Evolutionary conservation across 2,797 vertebrate genomes (phyloP).

Genomic region (Pampus argenteus): DNA sequence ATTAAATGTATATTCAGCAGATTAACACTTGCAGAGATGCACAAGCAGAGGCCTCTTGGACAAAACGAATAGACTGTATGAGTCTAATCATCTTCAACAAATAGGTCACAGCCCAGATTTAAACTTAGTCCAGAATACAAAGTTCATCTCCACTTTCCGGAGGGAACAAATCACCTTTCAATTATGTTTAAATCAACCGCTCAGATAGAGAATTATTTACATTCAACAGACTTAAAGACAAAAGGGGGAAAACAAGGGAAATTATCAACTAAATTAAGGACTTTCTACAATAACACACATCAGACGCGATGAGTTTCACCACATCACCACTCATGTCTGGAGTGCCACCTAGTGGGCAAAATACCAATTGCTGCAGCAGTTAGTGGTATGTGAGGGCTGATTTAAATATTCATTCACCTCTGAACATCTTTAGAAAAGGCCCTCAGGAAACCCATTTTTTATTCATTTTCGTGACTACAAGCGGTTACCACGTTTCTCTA

Average conservation of each 20-base stretch:
- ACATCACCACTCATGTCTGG: not conserved
- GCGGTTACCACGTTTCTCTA: not conserved
- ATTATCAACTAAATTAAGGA: not conserved
- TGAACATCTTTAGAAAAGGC: not conserved
- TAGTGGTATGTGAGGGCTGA: rapidly evolving
- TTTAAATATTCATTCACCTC: not conserved
- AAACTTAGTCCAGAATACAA: not conserved
- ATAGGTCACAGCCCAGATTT: not conserved
- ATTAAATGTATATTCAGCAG: not conserved
- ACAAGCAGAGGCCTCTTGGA: not conserved
- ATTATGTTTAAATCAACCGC: not conserved
- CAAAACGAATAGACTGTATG: too few species aligned
- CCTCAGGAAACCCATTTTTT: too few species aligned
- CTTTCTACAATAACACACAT: not conserved
- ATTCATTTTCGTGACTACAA: too few species aligned
- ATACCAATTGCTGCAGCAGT: not conserved
- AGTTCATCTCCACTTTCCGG: not conserved
- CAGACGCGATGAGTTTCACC: not conserved
- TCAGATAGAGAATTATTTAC: not conserved
- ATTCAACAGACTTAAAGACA: not conserved
- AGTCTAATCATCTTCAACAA: not conserved
- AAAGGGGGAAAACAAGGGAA: too few species aligned
- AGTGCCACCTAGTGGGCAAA: constrained; percentile 41
- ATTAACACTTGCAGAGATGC: not conserved
- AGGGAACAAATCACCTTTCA: not conserved